phyloP scores from a whole-genome alignment of 2,888 invertebrate species.

The Chydorus sphaericus region DNA sequence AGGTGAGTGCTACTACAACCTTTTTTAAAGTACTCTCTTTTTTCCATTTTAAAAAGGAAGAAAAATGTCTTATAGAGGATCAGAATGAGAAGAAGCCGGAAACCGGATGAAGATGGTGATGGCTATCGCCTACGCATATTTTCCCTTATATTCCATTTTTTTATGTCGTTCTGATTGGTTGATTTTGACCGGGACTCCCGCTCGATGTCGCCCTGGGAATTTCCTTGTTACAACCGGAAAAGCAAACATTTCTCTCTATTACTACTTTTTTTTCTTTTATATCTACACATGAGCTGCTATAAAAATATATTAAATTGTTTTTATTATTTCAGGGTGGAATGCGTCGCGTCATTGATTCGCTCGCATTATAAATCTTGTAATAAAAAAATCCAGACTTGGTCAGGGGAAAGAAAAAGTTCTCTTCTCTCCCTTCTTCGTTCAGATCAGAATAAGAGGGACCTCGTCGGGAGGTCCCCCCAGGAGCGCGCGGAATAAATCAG shows the following conservation, averaged over 20 bases:
- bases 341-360: conserved; percentile 12
- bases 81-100: not conserved
- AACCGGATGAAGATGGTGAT: not conserved
- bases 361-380: not conserved
- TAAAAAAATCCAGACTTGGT: not conserved
- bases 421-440: not conserved
- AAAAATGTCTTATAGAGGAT: not conserved
- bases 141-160: not conserved
- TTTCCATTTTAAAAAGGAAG: not conserved
- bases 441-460: not conserved
- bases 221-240: not conserved
- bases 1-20: conserved; percentile 6
- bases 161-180: conserved; percentile 1
- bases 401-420: not conserved
- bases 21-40: not conserved
- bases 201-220: not conserved
- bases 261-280: not conserved
- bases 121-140: not conserved
- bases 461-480: not conserved
- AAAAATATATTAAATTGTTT: not conserved
- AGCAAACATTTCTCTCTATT: not conserved
- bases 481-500: conserved; percentile 1
- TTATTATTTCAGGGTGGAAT: not conserved
- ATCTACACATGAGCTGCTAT: not conserved
- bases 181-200: not conserved